Conservation (phyloP, 2,797 vertebrate species). For the Crocodylus rhombifer region DNA sequence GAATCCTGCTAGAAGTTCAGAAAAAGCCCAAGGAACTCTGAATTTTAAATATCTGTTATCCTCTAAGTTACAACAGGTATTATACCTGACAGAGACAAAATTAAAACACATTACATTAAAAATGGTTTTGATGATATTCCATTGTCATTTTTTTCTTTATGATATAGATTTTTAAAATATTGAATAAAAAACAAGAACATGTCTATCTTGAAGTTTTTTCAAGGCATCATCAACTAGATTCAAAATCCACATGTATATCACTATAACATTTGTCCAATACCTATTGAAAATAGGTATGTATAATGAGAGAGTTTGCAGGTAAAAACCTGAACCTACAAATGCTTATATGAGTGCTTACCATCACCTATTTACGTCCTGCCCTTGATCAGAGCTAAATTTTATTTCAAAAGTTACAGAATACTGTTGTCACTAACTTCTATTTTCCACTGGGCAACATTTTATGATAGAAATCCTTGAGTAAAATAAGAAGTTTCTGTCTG, state of each 20-base stretch:
- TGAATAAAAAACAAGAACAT: neutral
- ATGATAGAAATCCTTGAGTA: conserved; percentile 13
- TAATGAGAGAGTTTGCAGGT: neutral
- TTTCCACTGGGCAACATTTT: neutral
- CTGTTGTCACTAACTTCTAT: conserved; percentile 2
- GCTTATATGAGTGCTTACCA: neutral
- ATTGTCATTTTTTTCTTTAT: neutral
- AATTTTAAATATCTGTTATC: neutral
- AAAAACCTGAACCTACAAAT: neutral
- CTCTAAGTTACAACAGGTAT: neutral
- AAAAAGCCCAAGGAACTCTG: neutral
- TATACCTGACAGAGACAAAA: neutral
- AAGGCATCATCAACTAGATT: neutral
- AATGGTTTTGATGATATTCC: neutral
- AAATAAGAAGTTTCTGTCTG: conserved; percentile 26
- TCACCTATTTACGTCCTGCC: neutral
- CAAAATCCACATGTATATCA: neutral
- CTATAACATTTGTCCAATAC: neutral
- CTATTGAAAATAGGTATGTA: neutral
- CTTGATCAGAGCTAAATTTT: neutral
- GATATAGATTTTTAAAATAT: neutral
- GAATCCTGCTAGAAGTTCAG: neutral
- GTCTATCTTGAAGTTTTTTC: neutral
- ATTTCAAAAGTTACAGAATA: neutral
- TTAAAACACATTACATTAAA: neutral